Conservation (phyloP, 2,888 invertebrate species). For the Hartigia nigra region DNA sequence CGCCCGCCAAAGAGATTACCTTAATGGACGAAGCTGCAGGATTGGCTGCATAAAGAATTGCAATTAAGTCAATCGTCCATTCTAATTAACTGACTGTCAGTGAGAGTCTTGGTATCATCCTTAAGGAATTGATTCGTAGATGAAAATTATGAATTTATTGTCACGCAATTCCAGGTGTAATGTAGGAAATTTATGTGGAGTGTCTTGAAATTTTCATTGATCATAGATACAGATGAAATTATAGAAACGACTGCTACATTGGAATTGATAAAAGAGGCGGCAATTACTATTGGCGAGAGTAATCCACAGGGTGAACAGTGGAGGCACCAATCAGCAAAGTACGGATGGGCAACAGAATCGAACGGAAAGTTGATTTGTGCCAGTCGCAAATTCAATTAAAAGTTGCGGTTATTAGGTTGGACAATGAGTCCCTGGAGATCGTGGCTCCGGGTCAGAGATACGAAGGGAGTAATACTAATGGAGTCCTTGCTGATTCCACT, state of each 20-base stretch:
- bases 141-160: background rate
- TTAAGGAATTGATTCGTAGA: background rate
- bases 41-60: constrained; percentile 53
- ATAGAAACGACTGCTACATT: background rate
- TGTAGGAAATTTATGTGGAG: background rate
- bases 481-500: constrained; percentile 64
- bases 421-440: constrained; percentile 59
- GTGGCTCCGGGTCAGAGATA: constrained; percentile 19
- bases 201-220: background rate
- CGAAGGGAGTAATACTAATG: constrained; percentile 57
- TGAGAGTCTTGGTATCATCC: background rate
- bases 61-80: constrained; percentile 52
- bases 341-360: constrained; percentile 34
- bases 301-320: background rate
- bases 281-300: background rate
- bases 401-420: constrained; percentile 64
- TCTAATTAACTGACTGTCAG: constrained; percentile 45
- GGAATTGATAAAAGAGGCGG: background rate
- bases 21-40: constrained; percentile 28
- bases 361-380: constrained; percentile 56
- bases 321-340: constrained; percentile 16
- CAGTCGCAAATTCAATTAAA: constrained; percentile 63
- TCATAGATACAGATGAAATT: background rate
- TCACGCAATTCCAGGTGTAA: background rate
- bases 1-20: constrained; percentile 39